phyloP scores from a whole-genome alignment of 2,888 invertebrate genomes.

The Meiosimyza platycephala region DNA sequence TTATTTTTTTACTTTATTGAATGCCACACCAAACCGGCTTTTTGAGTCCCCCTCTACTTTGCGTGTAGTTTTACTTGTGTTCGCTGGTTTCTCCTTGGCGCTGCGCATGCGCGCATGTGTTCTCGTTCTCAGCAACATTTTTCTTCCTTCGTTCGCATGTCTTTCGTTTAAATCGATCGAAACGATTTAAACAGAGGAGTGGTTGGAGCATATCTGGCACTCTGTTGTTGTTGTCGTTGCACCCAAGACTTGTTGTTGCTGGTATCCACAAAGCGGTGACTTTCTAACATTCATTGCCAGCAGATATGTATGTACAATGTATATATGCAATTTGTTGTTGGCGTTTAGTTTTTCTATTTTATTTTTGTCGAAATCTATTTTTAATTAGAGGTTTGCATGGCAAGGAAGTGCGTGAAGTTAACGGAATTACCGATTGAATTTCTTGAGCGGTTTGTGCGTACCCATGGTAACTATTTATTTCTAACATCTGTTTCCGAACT shows the following conservation, averaged over 20 bases:
- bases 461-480: slow-evolving; percentile 23
- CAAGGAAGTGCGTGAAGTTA: slow-evolving; percentile 3
- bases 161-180: slow-evolving; percentile 16
- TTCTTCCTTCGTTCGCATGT: slow-evolving; percentile 17
- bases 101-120: slow-evolving; percentile 31
- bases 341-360: slow-evolving; percentile 5
- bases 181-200: slow-evolving; percentile 18
- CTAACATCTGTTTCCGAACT: slow-evolving; percentile 35
- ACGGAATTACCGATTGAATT: too few relatives aligned
- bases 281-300: slow-evolving; percentile 20
- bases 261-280: slow-evolving; percentile 15
- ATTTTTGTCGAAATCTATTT: slow-evolving; percentile 15
- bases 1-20: slow-evolving; percentile 31
- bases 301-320: not conserved
- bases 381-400: slow-evolving; percentile 23
- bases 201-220: slow-evolving; percentile 15
- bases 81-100: slow-evolving; percentile 7
- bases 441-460: not conserved
- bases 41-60: slow-evolving; percentile 11
- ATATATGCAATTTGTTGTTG: slow-evolving; percentile 8
- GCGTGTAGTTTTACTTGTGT: slow-evolving; percentile 1
- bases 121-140: slow-evolving; percentile 28
- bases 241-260: slow-evolving; percentile 26
- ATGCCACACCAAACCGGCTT: slow-evolving; percentile 53
- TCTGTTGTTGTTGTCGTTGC: slow-evolving; percentile 20